Base-by-base conservation (phyloP, 2,113 vertebrate genomes). In the Sander vitreus region DNA sequence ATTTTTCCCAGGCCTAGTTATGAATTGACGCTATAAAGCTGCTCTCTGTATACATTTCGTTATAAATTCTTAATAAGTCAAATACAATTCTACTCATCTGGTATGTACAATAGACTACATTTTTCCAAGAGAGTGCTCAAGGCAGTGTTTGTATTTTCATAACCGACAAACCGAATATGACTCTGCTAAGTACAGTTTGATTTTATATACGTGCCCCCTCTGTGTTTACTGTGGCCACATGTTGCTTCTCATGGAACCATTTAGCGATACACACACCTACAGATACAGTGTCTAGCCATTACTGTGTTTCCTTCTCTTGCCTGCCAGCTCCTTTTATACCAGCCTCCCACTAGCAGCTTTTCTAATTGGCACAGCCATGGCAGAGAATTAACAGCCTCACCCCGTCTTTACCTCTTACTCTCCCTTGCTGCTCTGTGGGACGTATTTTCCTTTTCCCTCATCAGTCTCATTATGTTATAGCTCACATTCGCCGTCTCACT, bases 291-390 rank as follows among this genome's bases (percentile, higher is more conserved):
- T 84, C 84, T 89, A 57, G 84, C 65, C 51, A 0, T 69, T 78
- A 69, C 80, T 75, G 87, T 86, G 66, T 74, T 83, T 80, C 45
- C 66, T 77, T 78, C 67, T 87, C 36, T 70, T 78, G 43, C 72
- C 73, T 91, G 82, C 79, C 86, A 88, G 76, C 58, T 81, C 76
- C 66, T 83, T 86, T 89, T 75, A 83, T 81, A 71, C 63, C 71
- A 78, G 81, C 84, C 85, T 85, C 83, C 90, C 73, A 86, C 82
- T 18, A 91, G 87, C 86, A 90, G 88, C 87, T 84, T 75, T 84
- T 92, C 88, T 90, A 92, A 93, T 93, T 92, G 91, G 82, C 85
- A 25, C 83, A 84, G 71, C 81, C 73, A 55, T 64, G 58, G 76
- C 65, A 58, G 83, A 87, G 85, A 84, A 89, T 90, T 83, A 86